Evolutionary conservation across 2,888 invertebrate species (phyloP).

Genomic region (Yponomeuta sedellus): DNA sequence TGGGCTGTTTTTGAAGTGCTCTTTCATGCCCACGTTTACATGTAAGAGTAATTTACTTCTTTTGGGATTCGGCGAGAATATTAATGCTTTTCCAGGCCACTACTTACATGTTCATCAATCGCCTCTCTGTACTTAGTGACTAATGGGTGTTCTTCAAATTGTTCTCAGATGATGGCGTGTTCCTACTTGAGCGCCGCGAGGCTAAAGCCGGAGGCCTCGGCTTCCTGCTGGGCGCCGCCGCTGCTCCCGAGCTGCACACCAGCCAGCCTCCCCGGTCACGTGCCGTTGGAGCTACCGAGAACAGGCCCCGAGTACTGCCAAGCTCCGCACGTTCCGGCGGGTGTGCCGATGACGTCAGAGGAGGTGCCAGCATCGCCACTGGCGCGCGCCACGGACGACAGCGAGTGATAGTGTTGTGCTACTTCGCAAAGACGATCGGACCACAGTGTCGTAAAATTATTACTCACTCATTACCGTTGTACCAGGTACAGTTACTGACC

Average conservation of each 20-base stretch:
- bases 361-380: slow-evolving; percentile 20
- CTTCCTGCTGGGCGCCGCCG: slow-evolving; percentile 24
- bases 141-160: slow-evolving; percentile 22
- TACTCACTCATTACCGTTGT: slow-evolving; percentile 31
- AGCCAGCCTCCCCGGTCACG: not conserved
- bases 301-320: slow-evolving; percentile 4
- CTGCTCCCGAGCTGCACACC: slow-evolving; percentile 10
- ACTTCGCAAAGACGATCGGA: slow-evolving; percentile 41
- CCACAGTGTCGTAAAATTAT: slow-evolving; percentile 41
- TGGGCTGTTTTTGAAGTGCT: slow-evolving; percentile 14
- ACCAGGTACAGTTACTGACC: no score
- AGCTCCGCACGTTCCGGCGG: not conserved
- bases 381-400: slow-evolving; percentile 38
- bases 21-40: slow-evolving; percentile 12
- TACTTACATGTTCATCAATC: not conserved
- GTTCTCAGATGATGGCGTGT: slow-evolving; percentile 73
- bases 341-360: slow-evolving; percentile 3
- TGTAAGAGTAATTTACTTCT: slow-evolving; percentile 2
- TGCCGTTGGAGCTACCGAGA: not conserved
- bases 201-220: slow-evolving; percentile 43
- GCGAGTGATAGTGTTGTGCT: slow-evolving; percentile 68
- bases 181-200: slow-evolving; percentile 63
- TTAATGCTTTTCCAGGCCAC: not conserved
- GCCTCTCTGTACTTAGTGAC: not conserved
- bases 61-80: not conserved